These are phyloP conservation scores for Urocitellus parryii DNA, from an alignment of 2,113 vertebrate species.

Conservation along the genomic window DNA sequence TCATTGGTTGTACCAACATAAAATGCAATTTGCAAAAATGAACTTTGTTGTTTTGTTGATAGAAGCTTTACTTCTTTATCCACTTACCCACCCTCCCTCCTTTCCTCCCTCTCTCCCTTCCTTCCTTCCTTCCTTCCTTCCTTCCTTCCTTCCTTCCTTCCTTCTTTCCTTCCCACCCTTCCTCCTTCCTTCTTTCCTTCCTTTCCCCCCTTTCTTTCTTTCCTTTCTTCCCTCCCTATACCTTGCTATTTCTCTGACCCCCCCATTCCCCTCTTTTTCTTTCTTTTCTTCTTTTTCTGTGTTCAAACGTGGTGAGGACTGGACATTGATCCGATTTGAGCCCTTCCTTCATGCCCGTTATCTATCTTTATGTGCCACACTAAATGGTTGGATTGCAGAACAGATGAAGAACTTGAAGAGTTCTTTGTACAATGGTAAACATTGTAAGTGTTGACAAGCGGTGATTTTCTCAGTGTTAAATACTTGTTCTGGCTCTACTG, in stretches of 20 bases:
- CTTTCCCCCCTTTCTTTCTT: too few relatives aligned
- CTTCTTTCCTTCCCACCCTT: too few relatives aligned
- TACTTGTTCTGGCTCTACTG: background rate
- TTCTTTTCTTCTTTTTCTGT: too few relatives aligned
- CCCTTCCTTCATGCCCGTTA: background rate
- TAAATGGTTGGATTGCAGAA: background rate
- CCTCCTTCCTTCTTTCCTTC: too few relatives aligned
- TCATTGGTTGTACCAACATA: background rate
- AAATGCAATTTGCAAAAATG: background rate
- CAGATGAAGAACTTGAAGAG: background rate
- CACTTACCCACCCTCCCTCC: too few relatives aligned
- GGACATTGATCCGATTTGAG: background rate
- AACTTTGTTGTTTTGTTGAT: background rate
- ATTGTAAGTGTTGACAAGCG: background rate
- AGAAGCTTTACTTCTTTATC: background rate
- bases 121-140: too few relatives aligned
- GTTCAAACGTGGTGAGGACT: background rate
- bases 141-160: too few relatives aligned
- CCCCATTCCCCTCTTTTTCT: too few relatives aligned
- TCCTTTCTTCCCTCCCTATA: too few relatives aligned
- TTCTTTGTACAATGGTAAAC: background rate
- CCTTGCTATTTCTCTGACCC: too few relatives aligned
- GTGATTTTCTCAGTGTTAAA: background rate
- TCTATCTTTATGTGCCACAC: background rate
- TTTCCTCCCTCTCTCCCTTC: rapidly evolving